Percentiles rank a stretch among this genome's conserved stretches.
Evolutionary conservation across 2,797 vertebrate species (phyloP).

Genomic region (Steatocranus sp.): DNA sequence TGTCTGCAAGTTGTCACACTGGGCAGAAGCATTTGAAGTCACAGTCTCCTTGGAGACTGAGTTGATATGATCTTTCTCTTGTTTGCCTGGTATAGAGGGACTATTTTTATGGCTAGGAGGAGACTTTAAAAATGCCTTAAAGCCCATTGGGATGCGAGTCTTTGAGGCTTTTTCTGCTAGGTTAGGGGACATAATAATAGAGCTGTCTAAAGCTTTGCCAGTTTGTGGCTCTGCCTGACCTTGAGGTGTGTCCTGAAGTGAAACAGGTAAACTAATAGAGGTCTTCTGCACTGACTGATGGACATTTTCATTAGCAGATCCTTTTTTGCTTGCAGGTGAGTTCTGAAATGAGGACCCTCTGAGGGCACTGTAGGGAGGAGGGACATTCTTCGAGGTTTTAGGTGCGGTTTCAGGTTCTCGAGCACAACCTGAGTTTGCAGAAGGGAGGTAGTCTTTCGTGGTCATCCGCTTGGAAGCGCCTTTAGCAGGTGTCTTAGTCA

Average conservation of each 20-base stretch:
- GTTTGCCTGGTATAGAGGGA: constrained; percentile 81
- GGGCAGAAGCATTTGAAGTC: constrained; percentile 53
- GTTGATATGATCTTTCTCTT: constrained; percentile 89
- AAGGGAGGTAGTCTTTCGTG: constrained; percentile 76
- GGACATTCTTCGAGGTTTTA: constrained; percentile 71
- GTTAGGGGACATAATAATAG: constrained; percentile 50
- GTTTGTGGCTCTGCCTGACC: constrained; percentile 60
- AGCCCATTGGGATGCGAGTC: constrained; percentile 83
- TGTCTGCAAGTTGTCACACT: constrained; percentile 57
- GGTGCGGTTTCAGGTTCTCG: constrained; percentile 62
- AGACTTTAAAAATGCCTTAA: constrained; percentile 84
- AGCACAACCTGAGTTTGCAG: constrained; percentile 68
- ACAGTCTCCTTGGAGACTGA: constrained; percentile 81
- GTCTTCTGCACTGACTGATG: constrained; percentile 65
- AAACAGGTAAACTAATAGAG: constrained; percentile 54
- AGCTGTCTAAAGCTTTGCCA: constrained; percentile 55
- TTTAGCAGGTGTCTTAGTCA: constrained; percentile 70
- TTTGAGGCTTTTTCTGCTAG: constrained; percentile 75
- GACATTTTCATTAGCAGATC: constrained; percentile 53
- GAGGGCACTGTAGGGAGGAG: constrained; percentile 66
- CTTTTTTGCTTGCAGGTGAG: constrained; percentile 64
- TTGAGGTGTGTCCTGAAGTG: constrained; percentile 57
- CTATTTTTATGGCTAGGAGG: constrained; percentile 80
- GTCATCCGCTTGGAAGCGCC: constrained; percentile 73
- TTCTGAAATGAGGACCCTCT: constrained; percentile 70